phyloP scores from a whole-genome alignment of 2,113 vertebrate species.

The Hymenochirus boettgeri region DNA sequence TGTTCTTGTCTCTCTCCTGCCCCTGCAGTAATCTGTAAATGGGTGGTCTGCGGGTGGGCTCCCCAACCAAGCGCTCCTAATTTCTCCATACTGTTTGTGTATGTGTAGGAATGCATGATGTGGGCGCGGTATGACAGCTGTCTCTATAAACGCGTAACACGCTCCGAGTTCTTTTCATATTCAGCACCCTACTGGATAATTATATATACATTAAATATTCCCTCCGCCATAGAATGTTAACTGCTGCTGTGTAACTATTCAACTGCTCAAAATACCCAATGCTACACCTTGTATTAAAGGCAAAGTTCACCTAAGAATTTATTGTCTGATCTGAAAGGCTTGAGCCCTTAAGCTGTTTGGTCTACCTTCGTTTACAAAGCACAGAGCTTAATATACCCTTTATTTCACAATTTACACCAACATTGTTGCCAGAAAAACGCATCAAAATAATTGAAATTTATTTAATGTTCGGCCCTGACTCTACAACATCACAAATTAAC shows the following conservation, averaged over 20 bases:
- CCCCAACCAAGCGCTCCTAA: conserved; percentile 19
- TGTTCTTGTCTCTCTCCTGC: too few species aligned
- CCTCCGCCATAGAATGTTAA: conserved; percentile 7
- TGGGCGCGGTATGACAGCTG: conserved; percentile 18
- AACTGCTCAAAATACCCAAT: background rate
- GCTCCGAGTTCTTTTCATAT: conserved; percentile 23
- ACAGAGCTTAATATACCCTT: too few species aligned
- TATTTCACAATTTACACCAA: too few species aligned
- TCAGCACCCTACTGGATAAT: conserved; percentile 24
- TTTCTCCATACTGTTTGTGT: conserved; percentile 6
- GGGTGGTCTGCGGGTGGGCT: background rate
- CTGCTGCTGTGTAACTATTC: background rate
- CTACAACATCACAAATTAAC: too few species aligned
- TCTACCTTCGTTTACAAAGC: too few species aligned
- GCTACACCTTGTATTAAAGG: too few species aligned
- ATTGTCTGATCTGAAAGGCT: too few species aligned
- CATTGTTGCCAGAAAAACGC: too few species aligned
- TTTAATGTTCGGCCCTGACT: too few species aligned
- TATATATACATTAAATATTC: conserved; percentile 15
- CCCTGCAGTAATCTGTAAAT: conserved; percentile 1
- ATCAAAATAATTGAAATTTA: too few species aligned
- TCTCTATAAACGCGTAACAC: conserved; percentile 23
- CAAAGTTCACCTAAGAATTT: too few species aligned
- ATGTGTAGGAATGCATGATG: conserved; percentile 14
- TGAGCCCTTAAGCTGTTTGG: too few species aligned